These are phyloP conservation scores for Drosophila eohydei DNA, from an alignment of 2,888 invertebrate genomes.

Conservation along the genomic window DNA sequence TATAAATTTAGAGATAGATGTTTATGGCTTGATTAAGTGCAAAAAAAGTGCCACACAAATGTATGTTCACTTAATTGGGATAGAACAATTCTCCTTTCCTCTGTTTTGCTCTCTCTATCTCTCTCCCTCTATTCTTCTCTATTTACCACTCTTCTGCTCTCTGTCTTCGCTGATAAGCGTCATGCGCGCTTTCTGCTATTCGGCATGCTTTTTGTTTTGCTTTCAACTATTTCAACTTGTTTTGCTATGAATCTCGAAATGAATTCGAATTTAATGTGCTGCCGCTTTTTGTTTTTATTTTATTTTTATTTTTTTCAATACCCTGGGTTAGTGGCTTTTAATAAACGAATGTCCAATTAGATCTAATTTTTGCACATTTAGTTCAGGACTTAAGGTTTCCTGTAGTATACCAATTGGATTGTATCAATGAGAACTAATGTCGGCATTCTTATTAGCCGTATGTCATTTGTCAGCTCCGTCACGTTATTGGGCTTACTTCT, in stretches of 20 bases:
- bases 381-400: background rate
- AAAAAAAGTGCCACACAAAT: slow-evolving; percentile 24
- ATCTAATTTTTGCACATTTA: background rate
- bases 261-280: slow-evolving; percentile 12
- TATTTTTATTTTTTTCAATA: background rate
- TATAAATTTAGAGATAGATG: slow-evolving; percentile 42
- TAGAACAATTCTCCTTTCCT: slow-evolving; percentile 12
- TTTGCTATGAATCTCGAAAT: slow-evolving; percentile 4
- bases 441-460: background rate
- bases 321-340: too few relatives aligned
- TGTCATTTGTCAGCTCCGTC: background rate
- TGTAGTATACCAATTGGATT: background rate
- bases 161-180: slow-evolving; percentile 47
- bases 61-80: slow-evolving; percentile 35
- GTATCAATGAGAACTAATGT: background rate
- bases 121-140: slow-evolving; percentile 3
- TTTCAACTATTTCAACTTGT: slow-evolving; percentile 30
- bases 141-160: slow-evolving; percentile 15
- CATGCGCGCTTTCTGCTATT: slow-evolving; percentile 45
- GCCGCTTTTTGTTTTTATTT: background rate
- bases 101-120: background rate
- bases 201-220: slow-evolving; percentile 21
- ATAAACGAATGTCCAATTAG: background rate
- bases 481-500: background rate
- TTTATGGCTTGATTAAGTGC: slow-evolving; percentile 47